phyloP scores from a whole-genome alignment of 2,888 invertebrate species.

The Rhogogaster chlorosoma region DNA sequence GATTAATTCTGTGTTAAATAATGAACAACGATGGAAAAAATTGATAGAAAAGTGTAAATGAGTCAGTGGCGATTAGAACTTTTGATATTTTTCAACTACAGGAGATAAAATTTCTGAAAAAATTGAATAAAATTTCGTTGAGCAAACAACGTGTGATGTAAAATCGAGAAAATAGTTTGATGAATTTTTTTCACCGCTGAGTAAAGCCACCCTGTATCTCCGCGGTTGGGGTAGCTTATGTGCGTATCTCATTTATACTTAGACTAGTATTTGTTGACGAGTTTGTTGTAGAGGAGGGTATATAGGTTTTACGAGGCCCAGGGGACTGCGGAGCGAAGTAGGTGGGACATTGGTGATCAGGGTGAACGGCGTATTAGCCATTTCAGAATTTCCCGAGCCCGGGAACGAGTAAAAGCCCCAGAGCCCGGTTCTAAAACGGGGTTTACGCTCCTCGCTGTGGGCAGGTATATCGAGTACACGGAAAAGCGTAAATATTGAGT shows the following conservation, averaged over 20 bases:
- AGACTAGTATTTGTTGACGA: not conserved
- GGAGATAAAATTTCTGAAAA: too few species aligned
- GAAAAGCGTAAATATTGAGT: slow-evolving; percentile 41
- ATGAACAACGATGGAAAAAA: not conserved
- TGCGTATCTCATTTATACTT: not conserved
- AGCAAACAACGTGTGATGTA: too few species aligned
- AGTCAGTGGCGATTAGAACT: too few species aligned
- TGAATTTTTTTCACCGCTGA: too few species aligned
- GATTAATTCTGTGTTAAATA: not conserved
- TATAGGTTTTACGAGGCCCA: not conserved
- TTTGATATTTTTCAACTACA: too few species aligned
- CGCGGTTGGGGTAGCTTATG: not conserved
- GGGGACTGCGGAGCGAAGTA: not conserved
- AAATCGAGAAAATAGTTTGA: too few species aligned
- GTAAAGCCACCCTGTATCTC: not conserved
- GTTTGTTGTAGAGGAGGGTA: not conserved
- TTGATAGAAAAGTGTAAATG: not conserved
- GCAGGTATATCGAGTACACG: not conserved
- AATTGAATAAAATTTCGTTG: too few species aligned
- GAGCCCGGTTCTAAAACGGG: not conserved
- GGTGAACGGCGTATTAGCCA: slow-evolving; percentile 2
- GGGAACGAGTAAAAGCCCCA: not conserved
- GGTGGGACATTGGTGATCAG: slow-evolving; percentile 6
- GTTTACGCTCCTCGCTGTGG: not conserved
- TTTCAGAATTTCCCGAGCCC: not conserved